Conservation (phyloP, 2,888 invertebrate species). For the Drosophila paramelanica region DNA sequence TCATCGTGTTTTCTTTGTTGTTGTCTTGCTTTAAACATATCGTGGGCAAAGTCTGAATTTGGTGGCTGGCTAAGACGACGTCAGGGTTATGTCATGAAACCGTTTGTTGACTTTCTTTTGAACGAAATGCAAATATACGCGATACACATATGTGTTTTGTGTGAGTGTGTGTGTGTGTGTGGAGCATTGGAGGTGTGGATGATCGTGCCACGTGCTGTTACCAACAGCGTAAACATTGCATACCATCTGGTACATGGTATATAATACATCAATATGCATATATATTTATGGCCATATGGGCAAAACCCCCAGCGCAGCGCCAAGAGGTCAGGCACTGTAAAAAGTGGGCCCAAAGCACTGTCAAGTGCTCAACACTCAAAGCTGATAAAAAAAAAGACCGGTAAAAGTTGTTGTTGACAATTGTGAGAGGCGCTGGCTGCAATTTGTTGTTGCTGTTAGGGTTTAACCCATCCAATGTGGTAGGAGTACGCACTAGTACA, state of each 20-base stretch:
- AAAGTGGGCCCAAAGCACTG: constrained; percentile 39
- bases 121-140: constrained; percentile 63
- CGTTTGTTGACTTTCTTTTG: constrained; percentile 73
- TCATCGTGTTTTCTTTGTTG: neutral
- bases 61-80: constrained; percentile 16
- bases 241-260: neutral
- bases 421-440: constrained; percentile 29
- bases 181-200: constrained; percentile 13
- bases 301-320: constrained; percentile 41
- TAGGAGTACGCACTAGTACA: constrained; percentile 15
- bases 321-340: constrained; percentile 47
- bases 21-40: constrained; percentile 1
- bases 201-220: constrained; percentile 65
- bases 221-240: constrained; percentile 19
- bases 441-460: constrained; percentile 25
- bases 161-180: neutral
- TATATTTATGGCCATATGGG: constrained; percentile 24
- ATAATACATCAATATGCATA: neutral
- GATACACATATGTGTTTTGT: neutral
- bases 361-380: constrained; percentile 41
- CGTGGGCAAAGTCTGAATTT: constrained; percentile 18
- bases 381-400: constrained; percentile 44
- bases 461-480: constrained; percentile 47
- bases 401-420: constrained; percentile 57
- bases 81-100: constrained; percentile 65